Conservation (phyloP, 2,888 invertebrate species). For the Conops quadrifasciatus region DNA sequence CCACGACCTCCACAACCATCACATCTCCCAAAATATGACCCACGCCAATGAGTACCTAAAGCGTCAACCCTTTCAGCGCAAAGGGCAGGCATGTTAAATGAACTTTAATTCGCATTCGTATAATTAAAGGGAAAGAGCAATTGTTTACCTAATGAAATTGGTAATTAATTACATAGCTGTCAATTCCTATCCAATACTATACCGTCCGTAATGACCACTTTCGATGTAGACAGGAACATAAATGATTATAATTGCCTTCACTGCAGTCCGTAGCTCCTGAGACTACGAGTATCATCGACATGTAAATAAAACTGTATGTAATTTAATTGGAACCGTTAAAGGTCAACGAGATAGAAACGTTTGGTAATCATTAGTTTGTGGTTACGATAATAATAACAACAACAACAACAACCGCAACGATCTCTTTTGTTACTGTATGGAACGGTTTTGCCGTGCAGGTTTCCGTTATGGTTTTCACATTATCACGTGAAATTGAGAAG, state of each 20-base stretch:
- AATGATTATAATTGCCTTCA: slow-evolving; percentile 12
- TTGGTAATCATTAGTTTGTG: slow-evolving; percentile 19
- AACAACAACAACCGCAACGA: not conserved
- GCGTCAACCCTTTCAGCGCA: slow-evolving; percentile 25
- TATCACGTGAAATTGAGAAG: not conserved
- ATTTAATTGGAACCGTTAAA: slow-evolving; percentile 19
- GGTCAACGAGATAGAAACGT: slow-evolving; percentile 18
- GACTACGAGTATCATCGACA: slow-evolving; percentile 2
- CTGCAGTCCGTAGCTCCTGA: not conserved
- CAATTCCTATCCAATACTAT: slow-evolving; percentile 38
- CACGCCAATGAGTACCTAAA: not conserved
- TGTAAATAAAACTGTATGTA: slow-evolving; percentile 1
- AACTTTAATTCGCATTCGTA: slow-evolving; percentile 41
- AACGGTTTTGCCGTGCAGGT: not conserved
- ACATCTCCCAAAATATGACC: not conserved
- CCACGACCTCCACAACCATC: slow-evolving; percentile 14
- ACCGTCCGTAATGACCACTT: slow-evolving; percentile 17
- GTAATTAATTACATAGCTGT: slow-evolving; percentile 54
- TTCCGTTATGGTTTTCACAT: not conserved
- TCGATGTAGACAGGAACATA: slow-evolving; percentile 12
- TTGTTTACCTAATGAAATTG: slow-evolving; percentile 57
- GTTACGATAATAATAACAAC: not conserved
- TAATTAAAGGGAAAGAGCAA: slow-evolving; percentile 52
- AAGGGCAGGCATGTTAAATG: slow-evolving; percentile 46
- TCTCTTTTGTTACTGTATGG: not conserved